phyloP scores from a whole-genome alignment of 2,888 invertebrate species.

The Apodemia zela region DNA sequence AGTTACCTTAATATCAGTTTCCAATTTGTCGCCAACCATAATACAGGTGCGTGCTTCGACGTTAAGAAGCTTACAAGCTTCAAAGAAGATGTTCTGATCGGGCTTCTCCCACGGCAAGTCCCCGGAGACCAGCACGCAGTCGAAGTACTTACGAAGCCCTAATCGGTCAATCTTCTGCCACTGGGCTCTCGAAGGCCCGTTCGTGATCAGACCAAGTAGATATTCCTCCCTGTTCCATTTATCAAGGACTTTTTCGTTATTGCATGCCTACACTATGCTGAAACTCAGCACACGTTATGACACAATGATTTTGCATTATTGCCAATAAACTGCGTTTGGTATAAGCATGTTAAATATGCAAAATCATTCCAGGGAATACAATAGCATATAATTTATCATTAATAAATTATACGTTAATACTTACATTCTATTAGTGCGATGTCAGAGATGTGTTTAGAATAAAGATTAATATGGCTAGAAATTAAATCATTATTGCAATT shows the following conservation, averaged over 20 bases:
- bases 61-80: slow-evolving; percentile 87
- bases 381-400: slow-evolving; percentile 55
- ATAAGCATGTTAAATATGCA: slow-evolving; percentile 41
- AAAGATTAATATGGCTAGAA: too few relatives aligned
- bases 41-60: slow-evolving; percentile 88
- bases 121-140: slow-evolving; percentile 89
- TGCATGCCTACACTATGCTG: slow-evolving; percentile 55
- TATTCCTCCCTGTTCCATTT: slow-evolving; percentile 84
- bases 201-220: slow-evolving; percentile 89
- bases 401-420: slow-evolving; percentile 57
- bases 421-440: slow-evolving; percentile 52
- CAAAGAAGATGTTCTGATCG: slow-evolving; percentile 88
- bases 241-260: slow-evolving; percentile 70
- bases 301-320: slow-evolving; percentile 23
- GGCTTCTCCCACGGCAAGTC: slow-evolving; percentile 94
- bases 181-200: slow-evolving; percentile 92
- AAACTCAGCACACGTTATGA: slow-evolving; percentile 65
- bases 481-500: too few relatives aligned
- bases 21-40: slow-evolving; percentile 94
- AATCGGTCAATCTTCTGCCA: slow-evolving; percentile 92
- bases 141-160: slow-evolving; percentile 86
- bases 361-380: slow-evolving; percentile 49
- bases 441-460: slow-evolving; percentile 39
- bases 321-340: background rate
- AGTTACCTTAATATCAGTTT: slow-evolving; percentile 88